phyloP scores from a whole-genome alignment of 2,113 vertebrate genomes.

The Petroica traversi region DNA sequence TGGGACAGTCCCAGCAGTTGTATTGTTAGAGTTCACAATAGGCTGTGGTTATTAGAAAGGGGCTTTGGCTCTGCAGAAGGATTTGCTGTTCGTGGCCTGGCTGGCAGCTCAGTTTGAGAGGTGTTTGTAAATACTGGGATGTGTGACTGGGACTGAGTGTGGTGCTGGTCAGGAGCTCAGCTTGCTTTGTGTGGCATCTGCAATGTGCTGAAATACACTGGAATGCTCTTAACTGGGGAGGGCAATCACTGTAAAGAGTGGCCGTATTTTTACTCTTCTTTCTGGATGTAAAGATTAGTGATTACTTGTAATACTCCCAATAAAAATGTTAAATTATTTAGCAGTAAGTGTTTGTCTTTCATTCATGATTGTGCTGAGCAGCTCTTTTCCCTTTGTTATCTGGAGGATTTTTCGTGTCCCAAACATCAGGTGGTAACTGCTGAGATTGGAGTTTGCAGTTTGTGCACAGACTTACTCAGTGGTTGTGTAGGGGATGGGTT shows the following conservation, averaged over 20 bases:
- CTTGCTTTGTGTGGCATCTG: neutral
- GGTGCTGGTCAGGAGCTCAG: neutral
- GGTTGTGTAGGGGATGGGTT: neutral
- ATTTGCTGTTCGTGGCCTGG: neutral
- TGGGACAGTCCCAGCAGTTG: constrained; percentile 8
- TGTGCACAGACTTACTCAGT: neutral
- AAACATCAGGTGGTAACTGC: neutral
- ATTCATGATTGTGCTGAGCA: neutral
- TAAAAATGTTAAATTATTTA: constrained; percentile 42
- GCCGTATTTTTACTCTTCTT: neutral
- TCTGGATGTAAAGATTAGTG: neutral
- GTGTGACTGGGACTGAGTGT: neutral
- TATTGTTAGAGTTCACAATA: neutral
- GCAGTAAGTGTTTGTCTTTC: constrained; percentile 57
- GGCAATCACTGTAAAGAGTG: neutral
- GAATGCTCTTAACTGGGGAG: neutral
- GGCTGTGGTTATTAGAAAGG: neutral
- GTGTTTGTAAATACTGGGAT: neutral
- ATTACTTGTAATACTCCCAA: constrained; percentile 15
- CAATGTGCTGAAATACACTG: neutral
- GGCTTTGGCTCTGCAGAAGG: neutral
- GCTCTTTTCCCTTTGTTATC: neutral
- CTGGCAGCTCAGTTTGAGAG: neutral
- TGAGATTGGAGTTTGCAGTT: neutral
- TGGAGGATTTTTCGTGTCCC: neutral